Evolutionary conservation across 2,888 invertebrate genomes (phyloP), one percentile per base, ranked within the genome.

Genomic region (Eutolmus rufibarbis): DNA sequence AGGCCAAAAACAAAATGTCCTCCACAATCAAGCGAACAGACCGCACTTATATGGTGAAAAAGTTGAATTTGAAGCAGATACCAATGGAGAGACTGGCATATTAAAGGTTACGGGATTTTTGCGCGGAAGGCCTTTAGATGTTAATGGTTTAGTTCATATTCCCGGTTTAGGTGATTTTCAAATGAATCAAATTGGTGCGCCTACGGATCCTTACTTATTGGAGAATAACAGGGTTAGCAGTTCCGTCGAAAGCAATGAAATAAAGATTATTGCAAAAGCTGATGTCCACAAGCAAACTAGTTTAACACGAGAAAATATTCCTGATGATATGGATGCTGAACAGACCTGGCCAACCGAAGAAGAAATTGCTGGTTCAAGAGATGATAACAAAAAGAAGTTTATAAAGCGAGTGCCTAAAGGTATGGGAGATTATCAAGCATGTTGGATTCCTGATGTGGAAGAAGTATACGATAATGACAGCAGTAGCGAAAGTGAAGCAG

Each of bases 311-410:
- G 98, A 98, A 93, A 97, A 97, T 92, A 93, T 95, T 86, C 96
- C 96, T 0, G 97, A 98, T 93, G 96, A 96, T 7, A 97, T 98
- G 97, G 97, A 98, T 91, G 97, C 96, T 1, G 99, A 99, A 91
- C 99, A 99, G 93, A 98, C 98, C 0, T 98, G 98, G 98, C 98
- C 99, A 0, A 98, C 98, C 19, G 96, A 96, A 89, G 97, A 98
- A 91, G 98, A 98, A 93, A 94, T 98, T 88, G 94, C 95, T 89
- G 94, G 95, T 90, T 96, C 97, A 16, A 95, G 92, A 87, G 90
- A 90, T 79, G 92, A 92, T 87, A 91, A 91, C 0, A 95, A 94
- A 84, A 95, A 94, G 89, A 96, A 95, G 91, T 93, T 95, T 7
- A 95, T 98, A 23, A 97, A 96, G 90, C 94, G 94, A 89, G 96